A percentile compares a stretch with the other conserved stretches of the same genome.
phyloP scores from a whole-genome alignment of 1,140 invertebrate genomes.

The Calosoma granatense region DNA sequence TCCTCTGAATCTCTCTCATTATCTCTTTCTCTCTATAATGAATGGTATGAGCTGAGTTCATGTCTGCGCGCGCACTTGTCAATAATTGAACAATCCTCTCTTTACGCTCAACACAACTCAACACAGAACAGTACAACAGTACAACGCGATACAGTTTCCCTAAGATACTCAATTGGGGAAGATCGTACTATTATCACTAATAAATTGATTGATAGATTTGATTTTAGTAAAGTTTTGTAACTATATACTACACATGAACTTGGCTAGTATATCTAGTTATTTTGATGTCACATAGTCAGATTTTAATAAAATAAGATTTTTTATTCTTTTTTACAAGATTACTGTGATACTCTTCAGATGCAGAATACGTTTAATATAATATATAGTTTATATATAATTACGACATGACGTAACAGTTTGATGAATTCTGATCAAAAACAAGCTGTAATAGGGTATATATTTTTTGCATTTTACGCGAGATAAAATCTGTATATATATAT shows the following conservation, averaged over 20 bases:
- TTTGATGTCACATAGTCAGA: constrained; percentile 4
- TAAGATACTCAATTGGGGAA: too few relatives aligned
- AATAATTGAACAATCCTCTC: too few relatives aligned
- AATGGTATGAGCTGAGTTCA: too few relatives aligned
- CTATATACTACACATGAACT: constrained; percentile 9
- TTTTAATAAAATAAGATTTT: constrained; percentile 10
- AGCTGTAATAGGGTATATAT: neutral
- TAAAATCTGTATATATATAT: constrained; percentile 5
- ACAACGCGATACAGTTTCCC: too few relatives aligned
- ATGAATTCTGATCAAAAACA: neutral
- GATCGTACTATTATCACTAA: too few relatives aligned
- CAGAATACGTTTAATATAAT: constrained; percentile 8
- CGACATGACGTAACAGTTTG: neutral
- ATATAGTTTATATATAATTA: neutral
- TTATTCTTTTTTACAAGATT: constrained; percentile 6
- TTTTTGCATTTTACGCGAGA: constrained; percentile 1
- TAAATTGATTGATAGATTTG: too few relatives aligned
- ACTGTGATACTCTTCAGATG: constrained; percentile 8
- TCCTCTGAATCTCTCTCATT: too few relatives aligned
- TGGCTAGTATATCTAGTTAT: constrained; percentile 3
- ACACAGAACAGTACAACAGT: too few relatives aligned
- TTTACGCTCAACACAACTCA: too few relatives aligned
- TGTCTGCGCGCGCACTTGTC: too few relatives aligned
- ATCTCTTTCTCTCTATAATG: too few relatives aligned
- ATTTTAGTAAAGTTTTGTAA: too few relatives aligned